These are phyloP conservation scores for Lypha dubia DNA, from an alignment of 2,888 invertebrate genomes.

Conservation along the genomic window DNA sequence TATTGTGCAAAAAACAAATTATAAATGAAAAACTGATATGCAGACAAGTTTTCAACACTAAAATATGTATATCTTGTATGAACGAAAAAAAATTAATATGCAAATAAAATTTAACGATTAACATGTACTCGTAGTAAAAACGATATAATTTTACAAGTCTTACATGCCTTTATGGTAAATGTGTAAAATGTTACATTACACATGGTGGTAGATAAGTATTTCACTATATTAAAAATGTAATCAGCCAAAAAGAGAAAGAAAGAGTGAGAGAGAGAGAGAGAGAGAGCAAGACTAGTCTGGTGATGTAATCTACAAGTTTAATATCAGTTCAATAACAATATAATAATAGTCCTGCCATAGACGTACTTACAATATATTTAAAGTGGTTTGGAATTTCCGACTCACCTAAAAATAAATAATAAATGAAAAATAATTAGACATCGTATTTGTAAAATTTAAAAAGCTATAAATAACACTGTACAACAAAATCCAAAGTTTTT, in stretches of 20 bases:
- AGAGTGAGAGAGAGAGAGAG: no score
- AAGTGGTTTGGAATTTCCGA: background rate
- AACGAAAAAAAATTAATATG: background rate
- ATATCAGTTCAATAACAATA: background rate
- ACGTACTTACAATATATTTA: background rate
- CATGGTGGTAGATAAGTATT: background rate
- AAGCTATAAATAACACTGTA: background rate
- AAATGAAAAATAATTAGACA: background rate
- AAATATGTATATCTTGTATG: background rate
- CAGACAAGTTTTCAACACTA: conserved; percentile 9
- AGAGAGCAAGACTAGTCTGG: background rate
- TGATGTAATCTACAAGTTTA: background rate
- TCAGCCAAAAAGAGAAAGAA: no score
- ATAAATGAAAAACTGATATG: background rate
- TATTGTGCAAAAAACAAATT: conserved; percentile 20
- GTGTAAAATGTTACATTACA: conserved; percentile 8
- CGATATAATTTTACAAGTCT: no score
- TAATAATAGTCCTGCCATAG: no score
- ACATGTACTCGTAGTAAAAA: background rate
- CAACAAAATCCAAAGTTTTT: no score
- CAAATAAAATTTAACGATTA: conserved; percentile 2
- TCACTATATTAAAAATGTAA: background rate
- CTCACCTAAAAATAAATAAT: conserved; percentile 49
- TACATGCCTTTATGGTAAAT: background rate
- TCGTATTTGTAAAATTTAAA: background rate